A percentile compares a stretch with the other conserved stretches of the same genome.
These are phyloP conservation scores for Notoglanidium macrostoma DNA, from an alignment of 2,797 vertebrate genomes.

Conservation along the genomic window DNA sequence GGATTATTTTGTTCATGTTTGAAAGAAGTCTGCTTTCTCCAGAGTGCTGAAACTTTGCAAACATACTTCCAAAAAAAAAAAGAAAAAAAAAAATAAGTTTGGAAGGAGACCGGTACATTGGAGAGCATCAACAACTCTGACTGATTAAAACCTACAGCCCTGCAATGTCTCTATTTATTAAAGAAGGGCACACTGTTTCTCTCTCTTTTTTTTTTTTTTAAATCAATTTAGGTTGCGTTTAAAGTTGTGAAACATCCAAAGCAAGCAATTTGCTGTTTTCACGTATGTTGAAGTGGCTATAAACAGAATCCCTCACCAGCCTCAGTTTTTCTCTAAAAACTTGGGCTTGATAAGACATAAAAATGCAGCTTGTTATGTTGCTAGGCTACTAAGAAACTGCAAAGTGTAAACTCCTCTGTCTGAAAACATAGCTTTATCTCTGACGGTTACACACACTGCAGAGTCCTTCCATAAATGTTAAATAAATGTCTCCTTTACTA, in stretches of 20 bases:
- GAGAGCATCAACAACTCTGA: not conserved
- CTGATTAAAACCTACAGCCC: not conserved
- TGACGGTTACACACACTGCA: not conserved
- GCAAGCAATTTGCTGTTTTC: not conserved
- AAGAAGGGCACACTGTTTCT: not conserved
- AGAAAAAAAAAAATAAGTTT: not conserved
- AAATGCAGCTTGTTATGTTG: not conserved
- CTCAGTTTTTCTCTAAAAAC: not conserved
- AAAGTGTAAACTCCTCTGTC: not conserved
- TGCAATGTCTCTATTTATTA: not conserved
- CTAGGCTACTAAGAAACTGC: not conserved
- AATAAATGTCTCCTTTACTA: not conserved
- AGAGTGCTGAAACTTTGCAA: slow-evolving; percentile 2
- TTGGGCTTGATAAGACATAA: not conserved
- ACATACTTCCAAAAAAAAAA: not conserved
- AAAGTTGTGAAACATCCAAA: not conserved
- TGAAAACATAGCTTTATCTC: not conserved
- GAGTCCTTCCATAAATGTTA: not conserved
- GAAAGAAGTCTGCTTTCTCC: not conserved
- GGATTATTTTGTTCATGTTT: not conserved
- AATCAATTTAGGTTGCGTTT: not conserved
- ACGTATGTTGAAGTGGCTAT: not conserved
- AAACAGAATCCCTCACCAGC: not conserved
- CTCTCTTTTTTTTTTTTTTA: not conserved
- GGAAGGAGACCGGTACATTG: not conserved